phyloP scores from a whole-genome alignment of 2,113 vertebrate genomes.

The Cygnus buccinator region DNA sequence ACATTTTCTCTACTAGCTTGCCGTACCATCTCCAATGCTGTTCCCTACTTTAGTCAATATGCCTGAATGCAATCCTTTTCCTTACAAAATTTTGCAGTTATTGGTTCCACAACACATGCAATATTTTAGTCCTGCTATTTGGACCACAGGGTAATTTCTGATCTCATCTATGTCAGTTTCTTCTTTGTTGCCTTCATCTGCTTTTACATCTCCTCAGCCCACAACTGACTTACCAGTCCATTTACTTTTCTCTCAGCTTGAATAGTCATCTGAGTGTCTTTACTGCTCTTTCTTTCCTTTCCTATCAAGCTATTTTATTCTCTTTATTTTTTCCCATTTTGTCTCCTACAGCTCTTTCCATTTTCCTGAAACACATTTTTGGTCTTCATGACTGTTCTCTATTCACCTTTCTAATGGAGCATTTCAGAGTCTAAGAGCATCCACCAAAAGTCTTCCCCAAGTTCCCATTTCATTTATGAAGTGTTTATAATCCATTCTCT shows the following conservation, averaged over 20 bases:
- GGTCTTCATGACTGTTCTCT: not conserved
- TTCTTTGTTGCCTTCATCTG: not conserved
- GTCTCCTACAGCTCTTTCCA: not conserved
- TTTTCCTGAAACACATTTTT: not conserved
- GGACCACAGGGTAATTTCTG: not conserved
- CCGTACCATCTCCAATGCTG: not conserved
- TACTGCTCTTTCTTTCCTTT: not conserved
- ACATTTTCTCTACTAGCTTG: not conserved
- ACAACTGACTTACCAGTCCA: not conserved
- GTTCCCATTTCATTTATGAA: not conserved
- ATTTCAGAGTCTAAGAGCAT: not conserved
- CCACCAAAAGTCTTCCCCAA: not conserved
- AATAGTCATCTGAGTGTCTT: not conserved
- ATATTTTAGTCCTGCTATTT: not conserved
- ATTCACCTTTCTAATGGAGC: not conserved
- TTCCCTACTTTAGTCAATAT: not conserved
- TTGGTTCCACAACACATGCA: not conserved
- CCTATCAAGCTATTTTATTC: not conserved
- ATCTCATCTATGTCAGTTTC: not conserved
- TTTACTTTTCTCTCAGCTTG: not conserved
- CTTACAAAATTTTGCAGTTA: not conserved
- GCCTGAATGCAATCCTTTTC: not conserved
- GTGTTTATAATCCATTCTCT: not conserved
- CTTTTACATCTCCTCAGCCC: not conserved
- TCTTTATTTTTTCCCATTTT: not conserved